Evolutionary conservation across 2,888 invertebrate species (phyloP), one percentile per base, ranked within the genome.

Genomic region (Anodontia alba): DNA sequence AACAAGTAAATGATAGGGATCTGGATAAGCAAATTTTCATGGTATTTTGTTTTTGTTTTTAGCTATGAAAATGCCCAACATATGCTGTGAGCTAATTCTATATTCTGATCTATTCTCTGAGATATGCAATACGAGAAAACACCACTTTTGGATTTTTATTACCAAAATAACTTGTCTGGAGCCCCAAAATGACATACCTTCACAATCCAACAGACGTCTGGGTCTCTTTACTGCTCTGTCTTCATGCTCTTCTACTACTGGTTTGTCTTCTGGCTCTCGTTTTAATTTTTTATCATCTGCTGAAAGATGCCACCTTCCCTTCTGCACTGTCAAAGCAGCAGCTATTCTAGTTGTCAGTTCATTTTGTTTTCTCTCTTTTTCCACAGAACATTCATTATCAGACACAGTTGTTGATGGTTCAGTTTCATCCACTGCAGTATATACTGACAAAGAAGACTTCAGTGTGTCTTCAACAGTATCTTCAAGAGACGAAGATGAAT

Each of bases 281-380:
- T 62, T 62, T 29, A 33, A 20, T 33, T 62, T 62, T 33, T 17
- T 62, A 1, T 26, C 29, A 62, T 43, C 23, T n/a, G 36, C 8
- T 31, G 78, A 77, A 42, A 86, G 73, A 68, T 83, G 83, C 86
- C 86, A 86, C 42, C 79, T 31, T 2, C 86, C 86, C 68, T 81
- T 81, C 66, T 86, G 86, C 54, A 74, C 77, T 12, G 83, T 83
- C 20, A 86, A 51, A 36, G 86, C 86, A 29, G 77, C 86, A 15
- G 86, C 86, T 51, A 86, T 86, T 69, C 72, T 72, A 54, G 78
- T 78, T 26, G 83, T 86, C 20, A 86, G 46, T 33, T 83, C 83
- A 57, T 72, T 71, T 70, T 83, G 83, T 31, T 78, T 77, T 31
- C 43, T 78, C 15, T 76, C 76, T 31, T 38, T 75, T 26, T 73